These are phyloP conservation scores for Artibeus lituratus DNA, from an alignment of 2,797 vertebrate genomes.

Conservation along the genomic window DNA sequence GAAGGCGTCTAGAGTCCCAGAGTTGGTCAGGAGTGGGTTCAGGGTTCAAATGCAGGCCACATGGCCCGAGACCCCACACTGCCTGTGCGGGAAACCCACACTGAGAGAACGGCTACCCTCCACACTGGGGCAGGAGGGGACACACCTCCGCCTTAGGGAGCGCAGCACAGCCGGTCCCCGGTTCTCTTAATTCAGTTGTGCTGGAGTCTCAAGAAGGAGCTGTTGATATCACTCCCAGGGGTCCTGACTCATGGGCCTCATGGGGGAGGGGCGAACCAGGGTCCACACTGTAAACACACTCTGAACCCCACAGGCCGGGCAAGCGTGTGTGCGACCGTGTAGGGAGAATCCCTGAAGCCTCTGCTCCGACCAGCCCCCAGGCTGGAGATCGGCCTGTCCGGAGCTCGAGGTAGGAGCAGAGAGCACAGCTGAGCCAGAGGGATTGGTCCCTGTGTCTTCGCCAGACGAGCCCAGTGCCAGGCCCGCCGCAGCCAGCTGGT, in stretches of 20 bases:
- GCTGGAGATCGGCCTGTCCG: background rate
- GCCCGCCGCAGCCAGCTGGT: rapidly evolving
- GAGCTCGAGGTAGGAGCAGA: background rate
- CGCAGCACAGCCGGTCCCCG: rapidly evolving
- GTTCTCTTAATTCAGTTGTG: background rate
- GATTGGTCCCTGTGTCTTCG: rapidly evolving
- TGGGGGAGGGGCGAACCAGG: background rate
- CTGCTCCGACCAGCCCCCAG: rapidly evolving
- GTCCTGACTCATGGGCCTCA: background rate
- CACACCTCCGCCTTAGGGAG: rapidly evolving
- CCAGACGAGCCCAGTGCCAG: background rate
- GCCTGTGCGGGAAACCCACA: background rate
- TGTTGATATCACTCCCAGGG: background rate
- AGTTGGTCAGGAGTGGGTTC: background rate
- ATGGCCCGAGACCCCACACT: background rate
- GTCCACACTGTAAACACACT: too few relatives aligned
- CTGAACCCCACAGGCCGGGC: background rate
- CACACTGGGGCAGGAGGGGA: rapidly evolving
- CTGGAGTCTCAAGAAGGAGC: background rate
- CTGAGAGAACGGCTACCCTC: background rate
- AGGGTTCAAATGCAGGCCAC: background rate
- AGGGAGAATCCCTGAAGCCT: background rate
- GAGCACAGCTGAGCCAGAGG: background rate
- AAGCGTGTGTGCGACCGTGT: background rate
- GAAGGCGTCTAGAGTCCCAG: background rate